These are phyloP conservation scores for Arvicanthis niloticus DNA, from an alignment of 2,113 vertebrate species.

Conservation along the genomic window DNA sequence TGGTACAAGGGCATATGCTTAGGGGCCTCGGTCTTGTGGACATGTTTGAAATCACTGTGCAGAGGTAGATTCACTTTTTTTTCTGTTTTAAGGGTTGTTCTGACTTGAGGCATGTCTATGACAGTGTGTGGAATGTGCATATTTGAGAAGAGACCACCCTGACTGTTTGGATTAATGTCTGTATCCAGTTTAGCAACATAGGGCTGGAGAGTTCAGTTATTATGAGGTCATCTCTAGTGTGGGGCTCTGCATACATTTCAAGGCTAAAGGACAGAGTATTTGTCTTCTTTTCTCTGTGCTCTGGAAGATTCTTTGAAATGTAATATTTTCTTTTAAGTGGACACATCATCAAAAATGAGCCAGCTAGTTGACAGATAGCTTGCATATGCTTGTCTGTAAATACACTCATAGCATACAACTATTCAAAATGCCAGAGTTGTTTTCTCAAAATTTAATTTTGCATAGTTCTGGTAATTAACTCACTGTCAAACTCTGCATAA, in stretches of 20 bases:
- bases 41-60: conserved; percentile 25
- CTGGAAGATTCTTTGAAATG: conserved; percentile 76
- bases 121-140: conserved; percentile 65
- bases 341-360: conserved; percentile 70
- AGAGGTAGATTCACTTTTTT: neutral
- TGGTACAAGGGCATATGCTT: neutral
- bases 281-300: conserved; percentile 64
- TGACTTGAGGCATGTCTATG: conserved; percentile 57
- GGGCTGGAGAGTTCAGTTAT: conserved; percentile 74
- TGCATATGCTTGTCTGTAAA: conserved; percentile 74
- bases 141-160: conserved; percentile 78
- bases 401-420: conserved; percentile 61
- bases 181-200: conserved; percentile 79
- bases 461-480: conserved; percentile 79
- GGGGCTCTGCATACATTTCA: conserved; percentile 73
- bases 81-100: neutral
- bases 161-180: conserved; percentile 78
- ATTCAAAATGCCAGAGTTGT: conserved; percentile 72
- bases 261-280: conserved; percentile 79
- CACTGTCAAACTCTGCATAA: conserved; percentile 78
- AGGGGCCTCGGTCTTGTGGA: neutral
- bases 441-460: conserved; percentile 78
- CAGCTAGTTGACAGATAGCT: conserved; percentile 76
- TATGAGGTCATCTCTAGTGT: conserved; percentile 69
- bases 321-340: conserved; percentile 80